phyloP scores from a whole-genome alignment of 1,140 invertebrate genomes.

The Bombus balteatus region DNA sequence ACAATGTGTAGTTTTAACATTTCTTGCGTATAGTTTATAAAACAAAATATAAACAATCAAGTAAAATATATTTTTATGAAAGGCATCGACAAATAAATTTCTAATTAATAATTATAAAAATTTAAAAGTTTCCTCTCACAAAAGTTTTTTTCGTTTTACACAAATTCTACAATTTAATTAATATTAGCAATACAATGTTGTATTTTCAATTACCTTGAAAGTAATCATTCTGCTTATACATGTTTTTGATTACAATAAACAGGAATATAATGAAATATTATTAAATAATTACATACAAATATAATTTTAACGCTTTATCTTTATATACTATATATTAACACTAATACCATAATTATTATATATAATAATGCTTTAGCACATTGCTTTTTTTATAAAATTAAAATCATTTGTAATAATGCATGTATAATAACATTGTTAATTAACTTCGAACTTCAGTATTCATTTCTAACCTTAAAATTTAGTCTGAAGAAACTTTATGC shows the following conservation, averaged over 20 bases:
- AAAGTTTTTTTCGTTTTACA: too few species aligned
- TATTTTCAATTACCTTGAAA: not conserved
- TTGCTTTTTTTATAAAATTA: not conserved
- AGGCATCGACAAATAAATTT: too few species aligned
- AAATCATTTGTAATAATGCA: not conserved
- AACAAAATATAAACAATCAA: not conserved
- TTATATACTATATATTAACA: too few species aligned
- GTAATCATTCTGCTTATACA: not conserved
- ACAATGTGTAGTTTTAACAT: not conserved
- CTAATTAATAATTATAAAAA: too few species aligned
- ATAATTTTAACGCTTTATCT: not conserved
- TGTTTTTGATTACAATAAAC: not conserved
- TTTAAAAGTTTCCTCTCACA: too few species aligned
- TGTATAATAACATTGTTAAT: not conserved
- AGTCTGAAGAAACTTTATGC: not conserved
- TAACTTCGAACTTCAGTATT: not conserved
- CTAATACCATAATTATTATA: not conserved
- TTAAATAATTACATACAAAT: not conserved
- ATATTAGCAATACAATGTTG: too few species aligned
- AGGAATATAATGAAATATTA: not conserved
- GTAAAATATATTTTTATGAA: not conserved
- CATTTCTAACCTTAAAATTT: slow-evolving; percentile 22
- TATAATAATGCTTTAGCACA: not conserved
- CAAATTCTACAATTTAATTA: too few species aligned
- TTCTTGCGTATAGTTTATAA: not conserved